Evolutionary conservation across 2,888 invertebrate genomes (phyloP), one percentile per base, ranked within the genome.

Genomic region (Ichneumoninae sp.): DNA sequence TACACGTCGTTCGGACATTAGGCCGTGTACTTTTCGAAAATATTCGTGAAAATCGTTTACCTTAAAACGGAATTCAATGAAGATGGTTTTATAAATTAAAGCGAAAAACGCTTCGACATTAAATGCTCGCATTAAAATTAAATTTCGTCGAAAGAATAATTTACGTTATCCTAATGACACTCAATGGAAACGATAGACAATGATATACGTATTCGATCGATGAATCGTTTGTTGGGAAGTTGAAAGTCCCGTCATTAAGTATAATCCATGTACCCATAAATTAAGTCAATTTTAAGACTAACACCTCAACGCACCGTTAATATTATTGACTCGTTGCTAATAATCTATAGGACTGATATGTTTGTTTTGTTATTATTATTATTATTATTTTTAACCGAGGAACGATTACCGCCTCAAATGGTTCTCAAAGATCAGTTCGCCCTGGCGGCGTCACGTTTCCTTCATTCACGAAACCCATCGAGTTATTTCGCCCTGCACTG

Each of bases 301-400:
- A 47, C 71, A 52, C 60, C 60, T 33, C 16, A n/a, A 5, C 60
- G 33, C 60, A 63, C 71, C 52, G 50, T 63, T 83, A 83, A 83
- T 66, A 57, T 77, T 83, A 83, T 83, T 80, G 83, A 83, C 83
- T 83, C 75, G 47, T 76, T 76, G 68, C 71, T 81, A 83, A 33
- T 33, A 78, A 68, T 80, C 63, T 79, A 80, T 70, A 78, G 54
- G 66, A 50, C 40, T 85, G 85, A 85, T 85, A 82, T 85, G 82
- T 71, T 57, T 74, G n/a, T 63, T 44, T 44, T 30, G 44, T 57
- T 22, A 1, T 22, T 22, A 3, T 26, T 13, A 22, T 26, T 57
- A 22, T 57, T 57, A 10, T 57, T 57, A 44, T 22, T 44, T 30
- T n/a, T 60, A 36, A 78, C 52, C 19, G 69, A 69, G 66, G 40